A percentile compares a stretch with the other conserved stretches of the same genome.
Conservation (phyloP, 2,113 vertebrate genomes). For the Galeopterus variegatus region DNA sequence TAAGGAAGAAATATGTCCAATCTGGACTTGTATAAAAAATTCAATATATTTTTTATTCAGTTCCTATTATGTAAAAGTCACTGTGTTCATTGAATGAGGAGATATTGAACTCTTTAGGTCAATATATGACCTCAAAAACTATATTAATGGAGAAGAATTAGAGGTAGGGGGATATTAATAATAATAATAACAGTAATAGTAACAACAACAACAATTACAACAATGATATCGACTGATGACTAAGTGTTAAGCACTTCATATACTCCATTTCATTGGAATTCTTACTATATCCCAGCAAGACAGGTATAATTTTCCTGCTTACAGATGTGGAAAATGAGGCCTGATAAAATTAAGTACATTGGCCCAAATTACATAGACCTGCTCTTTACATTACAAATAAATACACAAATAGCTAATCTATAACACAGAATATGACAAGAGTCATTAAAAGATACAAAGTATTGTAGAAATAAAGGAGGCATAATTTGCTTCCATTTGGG, state of each 20-base stretch:
- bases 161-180: conserved; percentile 13
- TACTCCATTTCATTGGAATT: not conserved
- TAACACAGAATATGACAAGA: not conserved
- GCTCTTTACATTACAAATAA: conserved; percentile 8
- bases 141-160: not conserved
- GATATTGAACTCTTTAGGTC: not conserved
- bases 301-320: not conserved
- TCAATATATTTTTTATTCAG: conserved; percentile 39
- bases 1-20: not conserved
- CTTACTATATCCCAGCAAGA: conserved; percentile 16
- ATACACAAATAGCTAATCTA: not conserved
- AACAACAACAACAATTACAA: not conserved
- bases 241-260: not conserved
- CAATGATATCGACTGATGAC: not conserved
- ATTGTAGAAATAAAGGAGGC: not conserved
- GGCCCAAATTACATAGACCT: not conserved
- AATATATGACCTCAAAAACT: conserved; percentile 17
- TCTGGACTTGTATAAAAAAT: conserved; percentile 4
- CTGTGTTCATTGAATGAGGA: not conserved
- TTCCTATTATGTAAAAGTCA: conserved; percentile 56
- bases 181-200: not conserved
- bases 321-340: not conserved
- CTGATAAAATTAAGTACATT: conserved; percentile 40
- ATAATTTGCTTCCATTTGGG: not conserved
- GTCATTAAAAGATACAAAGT: not conserved